These are phyloP conservation scores for Cyrtodaria siliqua DNA, from an alignment of 2,888 invertebrate genomes.

Conservation along the genomic window DNA sequence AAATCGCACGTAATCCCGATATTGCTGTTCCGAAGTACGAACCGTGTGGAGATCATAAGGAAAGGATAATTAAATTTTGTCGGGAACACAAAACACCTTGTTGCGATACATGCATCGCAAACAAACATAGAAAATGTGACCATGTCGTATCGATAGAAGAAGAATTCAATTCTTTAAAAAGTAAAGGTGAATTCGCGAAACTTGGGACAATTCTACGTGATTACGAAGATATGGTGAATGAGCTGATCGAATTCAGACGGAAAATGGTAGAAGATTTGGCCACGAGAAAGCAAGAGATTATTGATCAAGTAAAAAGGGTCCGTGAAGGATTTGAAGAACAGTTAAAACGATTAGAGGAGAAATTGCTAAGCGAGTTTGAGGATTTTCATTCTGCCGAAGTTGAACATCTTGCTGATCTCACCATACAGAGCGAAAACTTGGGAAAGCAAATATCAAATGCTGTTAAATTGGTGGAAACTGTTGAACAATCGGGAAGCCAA, in stretches of 20 bases:
- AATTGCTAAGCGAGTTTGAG: slow-evolving; percentile 43
- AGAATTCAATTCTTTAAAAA: slow-evolving; percentile 40
- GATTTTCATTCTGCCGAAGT: slow-evolving; percentile 39
- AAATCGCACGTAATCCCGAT: slow-evolving; percentile 48
- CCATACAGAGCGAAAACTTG: slow-evolving; percentile 45
- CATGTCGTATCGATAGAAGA: slow-evolving; percentile 45
- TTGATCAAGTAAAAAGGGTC: slow-evolving; percentile 31
- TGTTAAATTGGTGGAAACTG: slow-evolving; percentile 40
- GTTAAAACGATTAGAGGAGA: slow-evolving; percentile 38
- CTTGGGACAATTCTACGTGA: slow-evolving; percentile 15
- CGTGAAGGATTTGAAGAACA: slow-evolving; percentile 43
- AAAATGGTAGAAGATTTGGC: slow-evolving; percentile 45
- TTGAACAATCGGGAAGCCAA: slow-evolving; percentile 44
- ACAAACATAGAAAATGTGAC: slow-evolving; percentile 49
- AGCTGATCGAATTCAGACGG: slow-evolving; percentile 35
- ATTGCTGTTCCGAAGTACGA: slow-evolving; percentile 51
- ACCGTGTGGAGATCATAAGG: slow-evolving; percentile 48
- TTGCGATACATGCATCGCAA: slow-evolving; percentile 38
- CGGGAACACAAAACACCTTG: slow-evolving; percentile 40
- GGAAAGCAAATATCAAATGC: slow-evolving; percentile 57
- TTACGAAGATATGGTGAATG: slow-evolving; percentile 38
- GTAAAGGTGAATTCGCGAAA: slow-evolving; percentile 27
- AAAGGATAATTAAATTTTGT: slow-evolving; percentile 51
- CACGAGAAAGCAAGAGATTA: slow-evolving; percentile 31
- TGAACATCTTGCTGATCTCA: slow-evolving; percentile 24